Conservation (phyloP, 2,113 vertebrate species). For the Pomatostomus ruficeps region DNA sequence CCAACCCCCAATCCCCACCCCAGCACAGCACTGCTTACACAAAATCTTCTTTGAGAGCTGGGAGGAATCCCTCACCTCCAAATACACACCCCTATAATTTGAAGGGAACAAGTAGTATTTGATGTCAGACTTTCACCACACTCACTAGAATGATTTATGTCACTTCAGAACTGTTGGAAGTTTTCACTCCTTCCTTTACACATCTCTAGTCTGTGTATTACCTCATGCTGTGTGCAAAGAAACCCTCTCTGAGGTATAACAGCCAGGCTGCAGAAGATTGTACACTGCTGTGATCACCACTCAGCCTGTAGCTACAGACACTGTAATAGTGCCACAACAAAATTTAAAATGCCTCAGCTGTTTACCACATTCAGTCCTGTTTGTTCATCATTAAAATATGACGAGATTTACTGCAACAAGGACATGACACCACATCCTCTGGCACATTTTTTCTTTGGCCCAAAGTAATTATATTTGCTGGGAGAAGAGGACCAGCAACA, state of each 20-base stretch:
- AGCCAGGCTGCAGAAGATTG: neutral
- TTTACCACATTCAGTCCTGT: neutral
- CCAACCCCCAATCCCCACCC: too few species aligned
- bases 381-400: neutral
- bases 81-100: neutral
- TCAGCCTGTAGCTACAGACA: neutral
- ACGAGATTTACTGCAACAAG: neutral
- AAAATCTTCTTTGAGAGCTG: neutral
- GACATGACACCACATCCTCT: neutral
- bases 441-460: neutral
- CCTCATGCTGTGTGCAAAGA: neutral
- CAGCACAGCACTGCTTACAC: neutral
- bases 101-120: neutral
- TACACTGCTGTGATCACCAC: neutral
- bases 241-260: neutral
- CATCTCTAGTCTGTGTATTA: neutral
- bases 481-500: neutral
- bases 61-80: neutral
- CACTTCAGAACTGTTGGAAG: neutral
- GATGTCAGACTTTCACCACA: neutral
- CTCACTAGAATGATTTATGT: neutral
- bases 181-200: neutral
- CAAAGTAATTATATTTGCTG: neutral
- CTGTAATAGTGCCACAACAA: neutral
- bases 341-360: neutral